A percentile compares a stretch with the other conserved stretches of the same genome.
Evolutionary conservation across 1,140 invertebrate genomes (phyloP).

Genomic region (Caenorhabditis latens): DNA sequence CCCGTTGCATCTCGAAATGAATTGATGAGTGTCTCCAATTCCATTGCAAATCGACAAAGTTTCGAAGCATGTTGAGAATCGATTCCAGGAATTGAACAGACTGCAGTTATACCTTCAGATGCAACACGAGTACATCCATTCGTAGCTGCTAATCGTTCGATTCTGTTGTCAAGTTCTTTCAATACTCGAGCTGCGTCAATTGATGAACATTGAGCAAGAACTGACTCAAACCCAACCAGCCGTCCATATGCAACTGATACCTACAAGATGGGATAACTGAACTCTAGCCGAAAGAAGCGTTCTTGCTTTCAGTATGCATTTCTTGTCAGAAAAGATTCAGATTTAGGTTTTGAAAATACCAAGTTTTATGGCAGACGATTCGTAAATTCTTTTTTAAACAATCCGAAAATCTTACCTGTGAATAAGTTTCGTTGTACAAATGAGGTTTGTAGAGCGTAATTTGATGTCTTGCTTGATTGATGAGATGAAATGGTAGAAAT

Average conservation of each 20-base stretch:
- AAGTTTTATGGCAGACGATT: too few species aligned
- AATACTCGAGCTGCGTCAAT: slow-evolving; percentile 73
- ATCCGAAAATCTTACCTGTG: slow-evolving; percentile 43
- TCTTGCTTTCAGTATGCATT: too few species aligned
- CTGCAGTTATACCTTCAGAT: slow-evolving; percentile 70
- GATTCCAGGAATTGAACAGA: slow-evolving; percentile 68
- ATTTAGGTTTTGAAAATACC: slow-evolving; percentile 8
- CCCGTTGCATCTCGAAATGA: slow-evolving; percentile 75
- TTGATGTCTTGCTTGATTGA: slow-evolving; percentile 71
- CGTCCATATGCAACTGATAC: slow-evolving; percentile 74
- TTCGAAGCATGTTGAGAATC: slow-evolving; percentile 61
- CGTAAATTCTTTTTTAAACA: too few species aligned
- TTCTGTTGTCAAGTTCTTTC: slow-evolving; percentile 67
- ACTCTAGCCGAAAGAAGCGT: too few species aligned
- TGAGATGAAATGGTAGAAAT: slow-evolving; percentile 71
- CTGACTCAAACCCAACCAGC: slow-evolving; percentile 70
- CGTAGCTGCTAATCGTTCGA: slow-evolving; percentile 9
- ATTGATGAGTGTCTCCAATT: slow-evolving; percentile 71
- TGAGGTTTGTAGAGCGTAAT: slow-evolving; percentile 67
- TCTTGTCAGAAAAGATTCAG: too few species aligned
- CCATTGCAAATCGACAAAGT: slow-evolving; percentile 71
- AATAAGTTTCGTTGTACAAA: slow-evolving; percentile 74
- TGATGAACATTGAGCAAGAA: slow-evolving; percentile 73
- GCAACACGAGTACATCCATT: slow-evolving; percentile 69
- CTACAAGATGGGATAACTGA: slow-evolving; percentile 55